Evolutionary conservation across 2,888 invertebrate genomes (phyloP).

Genomic region (Nemotelus pantherinus): DNA sequence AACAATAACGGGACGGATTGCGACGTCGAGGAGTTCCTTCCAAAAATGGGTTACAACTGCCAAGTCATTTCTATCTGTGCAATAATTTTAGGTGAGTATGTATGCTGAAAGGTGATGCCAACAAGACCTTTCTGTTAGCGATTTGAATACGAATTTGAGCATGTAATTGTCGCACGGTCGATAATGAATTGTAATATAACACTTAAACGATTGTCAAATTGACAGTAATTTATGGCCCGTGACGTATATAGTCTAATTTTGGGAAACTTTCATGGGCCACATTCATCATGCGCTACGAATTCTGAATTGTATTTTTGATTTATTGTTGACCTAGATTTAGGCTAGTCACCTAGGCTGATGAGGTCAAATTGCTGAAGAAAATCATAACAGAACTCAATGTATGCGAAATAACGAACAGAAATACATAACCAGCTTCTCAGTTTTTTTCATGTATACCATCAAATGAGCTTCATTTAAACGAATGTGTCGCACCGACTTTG

Average conservation of each 20-base stretch:
- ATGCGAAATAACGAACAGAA: too few relatives aligned
- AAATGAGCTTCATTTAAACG: too few relatives aligned
- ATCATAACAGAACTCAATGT: too few relatives aligned
- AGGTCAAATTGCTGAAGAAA: too few relatives aligned
- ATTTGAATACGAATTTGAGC: background rate
- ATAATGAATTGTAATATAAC: slow-evolving; percentile 23
- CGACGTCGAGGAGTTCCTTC: slow-evolving; percentile 37
- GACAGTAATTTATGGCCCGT: background rate
- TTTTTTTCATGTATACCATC: too few relatives aligned
- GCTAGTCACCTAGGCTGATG: too few relatives aligned
- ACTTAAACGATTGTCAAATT: slow-evolving; percentile 20
- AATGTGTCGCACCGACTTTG: too few relatives aligned
- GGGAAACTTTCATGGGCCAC: background rate
- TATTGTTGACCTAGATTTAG: too few relatives aligned
- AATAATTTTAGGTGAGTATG: slow-evolving; percentile 61
- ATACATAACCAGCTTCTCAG: too few relatives aligned
- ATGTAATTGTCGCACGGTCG: slow-evolving; percentile 7
- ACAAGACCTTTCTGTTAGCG: slow-evolving; percentile 5
- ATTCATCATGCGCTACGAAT: too few relatives aligned
- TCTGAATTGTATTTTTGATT: too few relatives aligned
- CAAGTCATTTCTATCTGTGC: slow-evolving; percentile 63
- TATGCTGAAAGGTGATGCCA: background rate
- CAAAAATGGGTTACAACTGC: slow-evolving; percentile 63
- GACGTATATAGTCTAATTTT: background rate
- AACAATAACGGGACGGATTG: slow-evolving; percentile 36